Conservation (phyloP, 2,113 vertebrate species). For the Tyrannus savana region DNA sequence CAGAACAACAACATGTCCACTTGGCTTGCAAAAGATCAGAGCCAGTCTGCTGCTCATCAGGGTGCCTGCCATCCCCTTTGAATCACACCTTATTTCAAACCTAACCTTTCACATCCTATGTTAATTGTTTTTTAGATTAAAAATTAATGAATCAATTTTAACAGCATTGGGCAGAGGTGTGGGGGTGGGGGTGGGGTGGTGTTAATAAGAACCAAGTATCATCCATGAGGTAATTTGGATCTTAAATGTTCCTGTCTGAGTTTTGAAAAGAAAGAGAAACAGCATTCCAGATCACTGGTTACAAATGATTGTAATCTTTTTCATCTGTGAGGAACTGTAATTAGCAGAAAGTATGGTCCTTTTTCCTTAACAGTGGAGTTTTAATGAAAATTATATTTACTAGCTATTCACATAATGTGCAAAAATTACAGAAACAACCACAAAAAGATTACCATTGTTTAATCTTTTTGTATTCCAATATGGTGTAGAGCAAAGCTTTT, state of each 20-base stretch:
- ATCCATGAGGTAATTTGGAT: constrained; percentile 11
- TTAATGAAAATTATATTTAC: background rate
- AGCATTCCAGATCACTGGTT: constrained; percentile 6
- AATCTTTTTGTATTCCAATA: background rate
- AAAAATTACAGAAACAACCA: background rate
- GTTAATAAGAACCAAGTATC: constrained; percentile 33
- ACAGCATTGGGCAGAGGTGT: background rate
- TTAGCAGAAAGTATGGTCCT: background rate
- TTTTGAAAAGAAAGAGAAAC: constrained; percentile 24
- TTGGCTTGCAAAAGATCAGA: constrained; percentile 67
- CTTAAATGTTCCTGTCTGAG: constrained; percentile 6
- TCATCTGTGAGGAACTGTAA: background rate
- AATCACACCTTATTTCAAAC: constrained; percentile 64
- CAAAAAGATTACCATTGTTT: background rate
- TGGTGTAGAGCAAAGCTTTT: background rate
- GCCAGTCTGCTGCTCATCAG: constrained; percentile 67
- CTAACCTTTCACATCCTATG: constrained; percentile 73
- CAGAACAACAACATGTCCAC: constrained; percentile 68
- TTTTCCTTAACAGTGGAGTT: background rate
- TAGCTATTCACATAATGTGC: background rate
- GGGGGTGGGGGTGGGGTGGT: background rate
- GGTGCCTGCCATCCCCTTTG: constrained; percentile 55
- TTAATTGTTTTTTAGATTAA: constrained; percentile 77
- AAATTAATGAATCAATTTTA: constrained; percentile 70
- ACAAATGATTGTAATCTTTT: background rate